Conservation (phyloP, 2,888 invertebrate species). For the Metacarcinus magister region DNA sequence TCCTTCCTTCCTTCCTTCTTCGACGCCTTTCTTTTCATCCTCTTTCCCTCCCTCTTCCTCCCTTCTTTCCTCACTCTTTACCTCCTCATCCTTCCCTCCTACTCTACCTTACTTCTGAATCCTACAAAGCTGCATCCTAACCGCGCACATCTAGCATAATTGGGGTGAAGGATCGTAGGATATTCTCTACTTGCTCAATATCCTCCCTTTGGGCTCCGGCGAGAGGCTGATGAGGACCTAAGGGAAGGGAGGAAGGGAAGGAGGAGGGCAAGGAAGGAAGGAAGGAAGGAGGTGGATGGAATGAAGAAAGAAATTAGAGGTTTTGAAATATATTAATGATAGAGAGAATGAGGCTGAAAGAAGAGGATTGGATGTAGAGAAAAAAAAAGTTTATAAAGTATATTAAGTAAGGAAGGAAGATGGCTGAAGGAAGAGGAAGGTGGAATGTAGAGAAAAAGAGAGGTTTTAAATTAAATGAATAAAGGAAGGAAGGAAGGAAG, state of each 20-base stretch:
- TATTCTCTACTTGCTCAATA: constrained; percentile 2
- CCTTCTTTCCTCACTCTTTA: background rate
- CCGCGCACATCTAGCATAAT: background rate
- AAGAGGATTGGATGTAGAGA: too few species aligned
- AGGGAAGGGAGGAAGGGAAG: background rate
- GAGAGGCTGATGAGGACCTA: background rate
- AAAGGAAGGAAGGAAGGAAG: too few species aligned
- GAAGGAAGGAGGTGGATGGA: background rate
- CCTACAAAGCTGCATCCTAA: background rate
- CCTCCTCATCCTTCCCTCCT: background rate
- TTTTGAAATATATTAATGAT: too few species aligned
- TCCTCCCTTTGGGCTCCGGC: background rate
- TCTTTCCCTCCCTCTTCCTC: background rate
- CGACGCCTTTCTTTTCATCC: background rate
- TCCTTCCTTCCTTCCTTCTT: background rate
- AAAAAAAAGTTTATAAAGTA: too few species aligned
- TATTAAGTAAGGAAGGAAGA: too few species aligned
- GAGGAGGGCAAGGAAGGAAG: background rate
- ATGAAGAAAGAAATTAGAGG: too few species aligned
- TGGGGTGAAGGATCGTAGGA: background rate
- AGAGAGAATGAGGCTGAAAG: too few species aligned
- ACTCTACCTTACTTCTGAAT: background rate
- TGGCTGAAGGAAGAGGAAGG: too few species aligned
- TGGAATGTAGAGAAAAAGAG: background rate
- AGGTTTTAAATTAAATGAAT: background rate